These are phyloP conservation scores for Neoarius graeffei DNA, from an alignment of 2,113 vertebrate genomes.

Conservation along the genomic window DNA sequence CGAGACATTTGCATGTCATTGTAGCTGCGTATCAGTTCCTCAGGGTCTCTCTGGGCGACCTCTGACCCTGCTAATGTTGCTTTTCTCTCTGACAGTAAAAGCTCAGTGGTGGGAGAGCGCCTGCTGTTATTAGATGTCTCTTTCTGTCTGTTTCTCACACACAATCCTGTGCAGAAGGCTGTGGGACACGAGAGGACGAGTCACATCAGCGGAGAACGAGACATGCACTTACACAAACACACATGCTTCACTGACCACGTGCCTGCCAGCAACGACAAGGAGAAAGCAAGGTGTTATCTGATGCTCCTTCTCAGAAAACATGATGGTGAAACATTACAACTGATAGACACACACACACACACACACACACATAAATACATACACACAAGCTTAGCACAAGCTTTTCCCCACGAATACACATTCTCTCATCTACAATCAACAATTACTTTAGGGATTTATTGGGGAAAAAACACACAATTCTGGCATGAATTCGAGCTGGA, in stretches of 20 bases:
- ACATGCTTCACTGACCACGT: conserved; percentile 3
- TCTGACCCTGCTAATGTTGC: background rate
- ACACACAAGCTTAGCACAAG: background rate
- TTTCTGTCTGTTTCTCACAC: conserved; percentile 9
- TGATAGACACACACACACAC: background rate
- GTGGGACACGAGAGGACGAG: conserved; percentile 22
- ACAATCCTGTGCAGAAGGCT: background rate
- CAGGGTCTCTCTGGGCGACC: background rate
- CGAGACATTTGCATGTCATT: background rate
- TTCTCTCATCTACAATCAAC: background rate
- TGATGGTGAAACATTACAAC: background rate
- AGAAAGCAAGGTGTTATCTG: conserved; percentile 25
- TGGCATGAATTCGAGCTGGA: background rate
- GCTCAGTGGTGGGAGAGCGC: background rate
- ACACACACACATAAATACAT: background rate
- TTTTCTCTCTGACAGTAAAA: background rate
- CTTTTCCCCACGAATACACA: background rate
- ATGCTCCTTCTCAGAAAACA: conserved; percentile 3
- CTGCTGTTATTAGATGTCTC: conserved; percentile 32
- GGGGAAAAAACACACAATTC: background rate
- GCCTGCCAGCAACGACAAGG: conserved; percentile 8
- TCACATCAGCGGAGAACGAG: conserved; percentile 2
- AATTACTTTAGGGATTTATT: background rate
- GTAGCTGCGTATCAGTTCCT: background rate
- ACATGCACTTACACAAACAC: conserved; percentile 11